Evolutionary conservation across 2,113 vertebrate genomes (phyloP).

Genomic region (Neodontobutis hainanensis): DNA sequence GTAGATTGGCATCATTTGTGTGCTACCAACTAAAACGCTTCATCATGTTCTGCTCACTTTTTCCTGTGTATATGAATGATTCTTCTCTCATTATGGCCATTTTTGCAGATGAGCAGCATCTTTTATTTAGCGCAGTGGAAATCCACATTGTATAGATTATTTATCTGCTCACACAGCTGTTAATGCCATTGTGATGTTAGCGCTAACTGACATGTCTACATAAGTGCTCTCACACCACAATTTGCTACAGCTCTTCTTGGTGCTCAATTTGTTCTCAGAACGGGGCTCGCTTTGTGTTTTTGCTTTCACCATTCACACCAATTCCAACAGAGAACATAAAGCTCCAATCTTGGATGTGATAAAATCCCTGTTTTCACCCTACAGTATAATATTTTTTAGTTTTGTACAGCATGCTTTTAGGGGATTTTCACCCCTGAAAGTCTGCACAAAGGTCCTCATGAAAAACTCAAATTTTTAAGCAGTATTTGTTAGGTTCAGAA

Average conservation of each 20-base stretch:
- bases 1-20: constrained; percentile 1
- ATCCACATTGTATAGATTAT: background rate
- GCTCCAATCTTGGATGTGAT: background rate
- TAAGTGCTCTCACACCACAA: background rate
- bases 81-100: constrained; percentile 1
- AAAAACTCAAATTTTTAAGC: too few species aligned
- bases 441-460: too few species aligned
- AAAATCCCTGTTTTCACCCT: too few species aligned
- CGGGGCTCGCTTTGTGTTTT: too few species aligned
- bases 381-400: too few species aligned
- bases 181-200: constrained; percentile 1
- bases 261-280: background rate
- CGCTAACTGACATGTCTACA: background rate
- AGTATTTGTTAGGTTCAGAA: too few species aligned
- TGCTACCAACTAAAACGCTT: background rate
- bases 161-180: constrained; percentile 8
- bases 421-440: too few species aligned
- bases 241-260: background rate
- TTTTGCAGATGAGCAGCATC: background rate
- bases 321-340: background rate
- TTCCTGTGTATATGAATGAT: constrained; percentile 3
- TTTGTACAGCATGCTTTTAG: too few species aligned
- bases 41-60: too few species aligned
- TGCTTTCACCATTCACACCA: background rate
- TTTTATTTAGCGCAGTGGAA: background rate